Conservation (phyloP, 2,888 invertebrate genomes). For the Girardia tigrina region DNA sequence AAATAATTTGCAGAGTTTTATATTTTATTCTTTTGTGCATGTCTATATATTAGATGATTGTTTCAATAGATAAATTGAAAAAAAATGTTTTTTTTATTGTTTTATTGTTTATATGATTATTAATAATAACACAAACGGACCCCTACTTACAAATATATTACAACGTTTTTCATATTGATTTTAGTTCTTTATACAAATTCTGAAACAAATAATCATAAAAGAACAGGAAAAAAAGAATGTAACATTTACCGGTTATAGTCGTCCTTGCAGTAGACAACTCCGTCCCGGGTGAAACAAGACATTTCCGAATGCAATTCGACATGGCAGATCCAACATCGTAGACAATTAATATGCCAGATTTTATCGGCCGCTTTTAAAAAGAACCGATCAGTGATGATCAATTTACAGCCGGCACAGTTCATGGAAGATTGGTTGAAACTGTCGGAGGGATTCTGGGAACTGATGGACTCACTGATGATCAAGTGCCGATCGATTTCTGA, state of each 20-base stretch:
- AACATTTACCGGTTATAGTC: constrained; percentile 74
- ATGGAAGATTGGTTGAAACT: not conserved
- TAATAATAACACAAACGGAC: too few species aligned
- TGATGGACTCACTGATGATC: not conserved
- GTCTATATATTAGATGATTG: constrained; percentile 6
- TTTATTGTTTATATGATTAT: too few species aligned
- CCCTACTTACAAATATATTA: too few species aligned
- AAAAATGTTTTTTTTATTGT: too few species aligned
- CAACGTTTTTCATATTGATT: too few species aligned
- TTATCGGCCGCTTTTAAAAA: constrained; percentile 35
- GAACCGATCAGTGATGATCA: constrained; percentile 29
- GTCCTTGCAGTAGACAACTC: constrained; percentile 84
- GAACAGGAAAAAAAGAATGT: too few species aligned
- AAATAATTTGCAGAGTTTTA: constrained; percentile 21
- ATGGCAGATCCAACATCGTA: constrained; percentile 68
- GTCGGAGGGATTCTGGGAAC: not conserved
- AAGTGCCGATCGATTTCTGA: not conserved
- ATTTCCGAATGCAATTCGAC: constrained; percentile 74
- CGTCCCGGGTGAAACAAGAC: constrained; percentile 78
- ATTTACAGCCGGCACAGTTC: constrained; percentile 32
- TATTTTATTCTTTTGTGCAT: not conserved
- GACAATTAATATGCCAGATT: constrained; percentile 33
- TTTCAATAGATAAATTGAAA: constrained; percentile 17
- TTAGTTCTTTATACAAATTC: too few species aligned
- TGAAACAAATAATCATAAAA: too few species aligned